Percentiles rank a stretch among this genome's conserved stretches.
These are phyloP conservation scores for Archilochus colubris DNA, from an alignment of 2,113 vertebrate genomes.

Conservation along the genomic window DNA sequence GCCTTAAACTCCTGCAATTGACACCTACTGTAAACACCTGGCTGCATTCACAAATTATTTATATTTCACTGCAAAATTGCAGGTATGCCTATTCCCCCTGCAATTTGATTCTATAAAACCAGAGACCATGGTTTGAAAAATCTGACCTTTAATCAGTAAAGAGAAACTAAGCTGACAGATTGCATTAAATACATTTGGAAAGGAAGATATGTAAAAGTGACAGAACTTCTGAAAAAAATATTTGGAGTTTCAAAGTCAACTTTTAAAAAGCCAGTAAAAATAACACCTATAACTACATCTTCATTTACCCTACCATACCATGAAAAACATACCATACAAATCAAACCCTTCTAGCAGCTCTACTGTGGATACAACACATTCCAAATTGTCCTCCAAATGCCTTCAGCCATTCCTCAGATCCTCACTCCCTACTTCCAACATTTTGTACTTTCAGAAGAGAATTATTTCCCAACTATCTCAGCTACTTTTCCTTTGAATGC, in stretches of 20 bases:
- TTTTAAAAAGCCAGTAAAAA: slow-evolving; percentile 37
- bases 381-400: slow-evolving; percentile 2
- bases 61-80: background rate
- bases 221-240: slow-evolving; percentile 41
- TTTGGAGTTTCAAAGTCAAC: slow-evolving; percentile 16
- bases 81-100: background rate
- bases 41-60: background rate
- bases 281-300: slow-evolving; percentile 27
- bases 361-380: background rate
- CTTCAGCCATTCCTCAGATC: background rate
- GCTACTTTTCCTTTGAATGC: background rate
- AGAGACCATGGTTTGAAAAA: slow-evolving; percentile 1
- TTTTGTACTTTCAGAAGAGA: background rate
- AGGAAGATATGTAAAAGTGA: slow-evolving; percentile 20
- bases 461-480: background rate
- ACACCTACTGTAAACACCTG: background rate
- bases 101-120: background rate
- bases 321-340: slow-evolving; percentile 25
- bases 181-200: slow-evolving; percentile 28
- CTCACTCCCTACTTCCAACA: background rate
- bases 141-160: slow-evolving; percentile 35
- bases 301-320: slow-evolving; percentile 9
- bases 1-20: background rate
- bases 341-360: background rate
- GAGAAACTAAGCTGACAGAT: slow-evolving; percentile 11